Base-by-base conservation (phyloP, 2,797 vertebrate species). In the Tenualosa thibaudeaui region DNA sequence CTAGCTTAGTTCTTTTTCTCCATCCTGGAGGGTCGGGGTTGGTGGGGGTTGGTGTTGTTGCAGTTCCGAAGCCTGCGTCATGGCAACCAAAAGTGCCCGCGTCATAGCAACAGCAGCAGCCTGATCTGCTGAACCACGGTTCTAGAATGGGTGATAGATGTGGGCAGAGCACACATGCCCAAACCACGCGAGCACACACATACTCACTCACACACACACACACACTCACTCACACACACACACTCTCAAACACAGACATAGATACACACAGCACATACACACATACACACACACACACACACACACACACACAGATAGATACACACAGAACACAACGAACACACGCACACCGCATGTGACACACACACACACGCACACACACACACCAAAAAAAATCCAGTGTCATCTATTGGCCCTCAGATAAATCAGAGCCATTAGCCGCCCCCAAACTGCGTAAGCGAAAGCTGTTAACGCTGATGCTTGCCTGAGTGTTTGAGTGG, bases 341-440 rank as follows among this genome's bases (percentile, higher is more conserved):
- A 40, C 65, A 12, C 68, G 26, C 37, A 37, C 12, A 40, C 46
- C 1, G 46, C 46, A 49, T 49, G 1, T 49, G 46, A 31, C 62
- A 31, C 62, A 68, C 65, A 71, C 26, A 71, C 26, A 37, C 65
- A 71, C 26, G 17, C 65, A 71, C 24, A 71, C 26, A 71, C 26
- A 71, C 24, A 71, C 24, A 71, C 24, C 40, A n/a, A 81, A 19
- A 81, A 81, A 75, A 26, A 17, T 71, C 3, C 8, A 46, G 26
- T 46, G 17, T 78, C 71, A 78, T 40, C 71, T 78, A 78, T 22
- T 78, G 71, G 71, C 71, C 37, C 71, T 78, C 13, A 17, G 71
- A 78, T 78, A 46, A 46, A 78, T 78, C 71, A 40, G 40, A 78
- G 40, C 71, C 71, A 78, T 46, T 78, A 78, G 71, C 37, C 17